phyloP scores from a whole-genome alignment of 2,888 invertebrate species.

The Athrips mouffetella region DNA sequence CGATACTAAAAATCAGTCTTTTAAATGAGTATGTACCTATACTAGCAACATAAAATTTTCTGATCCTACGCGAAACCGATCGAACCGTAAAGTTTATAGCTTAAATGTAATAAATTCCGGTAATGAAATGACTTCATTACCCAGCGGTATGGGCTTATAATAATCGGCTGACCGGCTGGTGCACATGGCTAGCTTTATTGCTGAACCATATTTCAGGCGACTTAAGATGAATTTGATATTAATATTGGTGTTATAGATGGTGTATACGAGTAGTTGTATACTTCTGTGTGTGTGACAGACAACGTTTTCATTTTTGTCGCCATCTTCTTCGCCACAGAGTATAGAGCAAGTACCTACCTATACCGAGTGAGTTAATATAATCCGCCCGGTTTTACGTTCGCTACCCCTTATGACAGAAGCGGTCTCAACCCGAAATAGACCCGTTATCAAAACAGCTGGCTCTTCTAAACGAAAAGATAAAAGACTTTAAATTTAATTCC shows the following conservation, averaged over 20 bases:
- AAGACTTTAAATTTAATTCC: too few species aligned
- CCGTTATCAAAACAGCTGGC: constrained; percentile 15
- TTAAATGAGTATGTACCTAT: too few species aligned
- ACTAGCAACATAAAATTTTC: background rate
- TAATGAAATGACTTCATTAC: constrained; percentile 27
- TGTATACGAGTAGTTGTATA: too few species aligned
- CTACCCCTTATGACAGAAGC: constrained; percentile 18
- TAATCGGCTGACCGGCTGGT: constrained; percentile 42
- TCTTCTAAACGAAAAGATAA: constrained; percentile 1
- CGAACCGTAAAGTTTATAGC: constrained; percentile 1
- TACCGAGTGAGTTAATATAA: too few species aligned
- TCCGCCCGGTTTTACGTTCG: constrained; percentile 22
- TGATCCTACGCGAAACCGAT: background rate
- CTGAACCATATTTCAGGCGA: too few species aligned
- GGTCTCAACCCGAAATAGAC: constrained; percentile 6
- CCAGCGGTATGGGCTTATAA: constrained; percentile 52
- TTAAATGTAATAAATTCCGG: constrained; percentile 25
- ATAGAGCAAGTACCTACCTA: too few species aligned
- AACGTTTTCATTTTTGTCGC: too few species aligned
- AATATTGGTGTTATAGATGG: too few species aligned
- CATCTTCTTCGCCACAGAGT: too few species aligned
- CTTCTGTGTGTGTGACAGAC: too few species aligned
- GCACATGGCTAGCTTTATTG: background rate
- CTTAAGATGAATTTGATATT: too few species aligned
- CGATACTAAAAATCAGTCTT: too few species aligned